phyloP scores from a whole-genome alignment of 37 sponge, comb jelly and placozoan species.

The Spongia lamella region DNA sequence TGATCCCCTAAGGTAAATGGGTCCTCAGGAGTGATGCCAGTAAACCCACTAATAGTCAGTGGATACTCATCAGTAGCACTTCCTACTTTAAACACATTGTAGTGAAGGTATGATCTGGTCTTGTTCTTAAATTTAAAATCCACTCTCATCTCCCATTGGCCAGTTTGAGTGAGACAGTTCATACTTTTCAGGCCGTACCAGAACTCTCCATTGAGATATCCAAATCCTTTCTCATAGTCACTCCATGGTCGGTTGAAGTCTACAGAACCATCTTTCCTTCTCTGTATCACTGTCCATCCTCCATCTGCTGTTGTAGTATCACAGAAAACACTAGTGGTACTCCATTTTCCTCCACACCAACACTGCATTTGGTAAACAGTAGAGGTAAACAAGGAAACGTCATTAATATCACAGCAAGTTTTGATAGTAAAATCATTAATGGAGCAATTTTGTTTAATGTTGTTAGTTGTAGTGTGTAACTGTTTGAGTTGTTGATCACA shows the following conservation, averaged over 20 bases:
- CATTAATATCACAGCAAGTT: constrained; percentile 4
- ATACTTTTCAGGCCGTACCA: constrained; percentile 32
- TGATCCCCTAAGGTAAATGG: neutral
- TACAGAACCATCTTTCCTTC: constrained; percentile 33
- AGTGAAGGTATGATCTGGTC: constrained; percentile 7
- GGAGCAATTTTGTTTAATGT: neutral
- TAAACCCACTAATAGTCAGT: constrained; percentile 24
- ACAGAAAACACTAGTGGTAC: constrained; percentile 5
- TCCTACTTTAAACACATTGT: constrained; percentile 23
- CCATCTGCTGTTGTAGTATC: constrained; percentile 10
- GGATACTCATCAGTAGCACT: constrained; percentile 2
- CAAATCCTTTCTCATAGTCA: constrained; percentile 38
- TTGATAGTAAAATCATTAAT: neutral
- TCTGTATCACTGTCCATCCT: constrained; percentile 28
- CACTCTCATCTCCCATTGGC: constrained; percentile 5
- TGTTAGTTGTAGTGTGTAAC: too few relatives aligned
- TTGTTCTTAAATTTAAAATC: constrained; percentile 6
- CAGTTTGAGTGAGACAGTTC: constrained; percentile 15
- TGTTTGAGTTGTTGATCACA: too few relatives aligned
- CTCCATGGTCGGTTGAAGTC: constrained; percentile 16
- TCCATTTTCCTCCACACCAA: constrained; percentile 13
- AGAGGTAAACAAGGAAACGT: neutral
- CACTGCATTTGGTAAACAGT: constrained; percentile 31
- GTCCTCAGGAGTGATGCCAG: too few relatives aligned
- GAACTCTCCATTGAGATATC: constrained; percentile 8